Base-by-base conservation (phyloP, 1,140 invertebrate genomes). In the Chelonus insularis region DNA sequence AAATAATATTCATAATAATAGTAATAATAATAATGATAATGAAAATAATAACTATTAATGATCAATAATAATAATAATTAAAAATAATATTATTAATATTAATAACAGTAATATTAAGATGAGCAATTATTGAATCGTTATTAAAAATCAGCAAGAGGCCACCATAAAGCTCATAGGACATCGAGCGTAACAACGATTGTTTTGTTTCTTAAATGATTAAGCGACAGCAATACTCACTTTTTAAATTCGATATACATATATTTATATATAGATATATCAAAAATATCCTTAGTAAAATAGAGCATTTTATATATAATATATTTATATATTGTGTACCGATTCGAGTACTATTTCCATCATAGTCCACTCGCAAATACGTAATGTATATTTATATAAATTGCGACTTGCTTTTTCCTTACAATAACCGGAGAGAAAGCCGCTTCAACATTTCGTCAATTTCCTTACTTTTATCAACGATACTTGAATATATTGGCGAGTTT, bases 271-370 rank as follows among this genome's bases (percentile, higher is more conserved):
- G 71, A 71, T 78, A 81, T 81, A 81, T 80, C 76, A 81, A 80
- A 81, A 81, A 81, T 81, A 81, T 80, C 70, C 78, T 79, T 78
- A 79, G 57, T 81, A 81, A 80, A 81, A 81, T 80, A 80, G 73
- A 80, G 64, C 64, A 75, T 76, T 72, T 78, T n/a, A n/a, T n/a
- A n/a, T n/a, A n/a, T n/a, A n/a, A 62, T 72, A 72, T 76, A 75
- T 76, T 72, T 72, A 74, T 73, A 74, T 75, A 80, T 73, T 68
- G 70, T 79, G 70, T 78, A 78, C 71, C 63, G 51, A 11, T 68
- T 68, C 23, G 65, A 73, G 72, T 78, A 75, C 72, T 57, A 66
- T 71, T 62, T 70, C 64, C 69, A 68, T 72, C 62, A 71, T 76
- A 72, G 59, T 68, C 72, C 66, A 70, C 70, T 64, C 47, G 55